Base-by-base conservation (phyloP, 1,140 invertebrate species). In the Conus ventricosus region DNA sequence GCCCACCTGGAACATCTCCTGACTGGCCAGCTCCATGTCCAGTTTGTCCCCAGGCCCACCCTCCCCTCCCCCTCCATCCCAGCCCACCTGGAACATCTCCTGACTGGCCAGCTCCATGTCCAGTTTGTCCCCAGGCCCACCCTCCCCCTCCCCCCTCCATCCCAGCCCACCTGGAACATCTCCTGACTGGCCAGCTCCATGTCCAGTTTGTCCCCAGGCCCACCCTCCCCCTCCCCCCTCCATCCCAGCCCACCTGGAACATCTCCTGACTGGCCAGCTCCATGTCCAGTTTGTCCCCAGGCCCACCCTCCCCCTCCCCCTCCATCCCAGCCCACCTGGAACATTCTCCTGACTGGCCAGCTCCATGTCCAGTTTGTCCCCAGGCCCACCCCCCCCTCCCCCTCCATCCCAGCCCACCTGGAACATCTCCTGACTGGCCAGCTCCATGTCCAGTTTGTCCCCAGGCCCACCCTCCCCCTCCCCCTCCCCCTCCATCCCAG, bases 321-420 rank as follows among this genome's bases (percentile, higher is more conserved):
- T 13, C 6, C 55, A 57, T 71, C 96, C 23, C 93, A 93, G 5
- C 67, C 67, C 67, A 11, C 15, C 5, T 20, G 8, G 8, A 71
- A 20, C 23, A 71, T 20, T 20, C 23, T 20, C 67, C 17, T 20
- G 5, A 8, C 7, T 13, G 8, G 5, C 23, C 67, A 5, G 20
- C 23, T 5, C 15, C 67, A 8, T 17, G 5, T 17, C 5, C 8
- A 8, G 5, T 71, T 20, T 5, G 5, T 5, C 67, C 67, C 8
- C 67, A 71, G 20, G 8, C 67, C 7, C 23, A 8, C 23, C 5
- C 67, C 67, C 67, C 17, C 67, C 17, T 20, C 67, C 17, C 13
- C 67, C 17, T 71, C 67, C 13, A 8, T 23, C 8, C 67, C 7
- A 5, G 20, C 67, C 5, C 8, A 71, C 67, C 67, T 71, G 67